phyloP scores from a whole-genome alignment of 2,888 invertebrate genomes.

The Clepsis dumicolana region DNA sequence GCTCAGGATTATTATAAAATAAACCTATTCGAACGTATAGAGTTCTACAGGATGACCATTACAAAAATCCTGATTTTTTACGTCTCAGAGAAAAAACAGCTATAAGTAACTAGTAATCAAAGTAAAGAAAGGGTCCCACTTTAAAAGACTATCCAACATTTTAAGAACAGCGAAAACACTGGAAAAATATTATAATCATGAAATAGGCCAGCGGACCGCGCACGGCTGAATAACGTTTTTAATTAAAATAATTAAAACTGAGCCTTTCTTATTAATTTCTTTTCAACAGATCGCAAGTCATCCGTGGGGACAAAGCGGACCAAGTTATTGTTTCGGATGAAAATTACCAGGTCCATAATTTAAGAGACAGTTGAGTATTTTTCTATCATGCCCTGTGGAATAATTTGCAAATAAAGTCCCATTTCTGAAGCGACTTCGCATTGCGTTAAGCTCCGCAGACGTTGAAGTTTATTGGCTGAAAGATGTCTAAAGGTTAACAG shows the following conservation, averaged over 20 bases:
- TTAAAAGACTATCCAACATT: too few species aligned
- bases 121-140: too few species aligned
- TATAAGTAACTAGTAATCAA: too few species aligned
- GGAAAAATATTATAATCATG: conserved; percentile 1
- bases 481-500: too few species aligned
- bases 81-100: too few species aligned
- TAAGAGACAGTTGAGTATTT: conserved; percentile 1
- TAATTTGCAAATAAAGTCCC: not conserved
- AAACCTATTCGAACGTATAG: too few species aligned
- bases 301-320: conserved; percentile 8
- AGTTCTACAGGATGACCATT: too few species aligned
- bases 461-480: too few species aligned
- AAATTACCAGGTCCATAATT: not conserved
- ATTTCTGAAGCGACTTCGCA: too few species aligned
- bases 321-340: conserved; percentile 15
- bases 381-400: not conserved
- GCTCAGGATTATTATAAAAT: too few species aligned
- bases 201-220: not conserved
- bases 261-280: conserved; percentile 21
- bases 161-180: not conserved
- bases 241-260: conserved; percentile 21
- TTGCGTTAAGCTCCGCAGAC: too few species aligned
- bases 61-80: too few species aligned
- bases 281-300: conserved; percentile 14
- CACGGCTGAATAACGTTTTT: conserved; percentile 16